Percentiles rank a stretch among this genome's conserved stretches.
These are phyloP conservation scores for Chymomyza costata DNA, from an alignment of 1,140 invertebrate genomes.

Conservation along the genomic window DNA sequence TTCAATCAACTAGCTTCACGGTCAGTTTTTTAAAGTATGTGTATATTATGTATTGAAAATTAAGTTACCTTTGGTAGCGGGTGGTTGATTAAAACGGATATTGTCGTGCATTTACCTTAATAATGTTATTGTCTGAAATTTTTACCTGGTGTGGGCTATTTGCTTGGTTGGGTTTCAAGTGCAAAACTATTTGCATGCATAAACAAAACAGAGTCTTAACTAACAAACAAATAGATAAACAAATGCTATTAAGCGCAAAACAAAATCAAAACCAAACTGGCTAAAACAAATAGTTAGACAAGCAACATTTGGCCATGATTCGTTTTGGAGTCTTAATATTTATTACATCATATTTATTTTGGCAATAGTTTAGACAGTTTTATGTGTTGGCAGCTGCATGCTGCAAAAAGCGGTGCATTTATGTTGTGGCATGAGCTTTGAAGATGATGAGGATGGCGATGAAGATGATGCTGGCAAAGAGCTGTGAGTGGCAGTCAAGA, in stretches of 20 bases:
- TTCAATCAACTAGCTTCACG: no score
- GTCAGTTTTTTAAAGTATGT: no score
- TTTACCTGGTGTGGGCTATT: no score
- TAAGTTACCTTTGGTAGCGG: slow-evolving; percentile 36
- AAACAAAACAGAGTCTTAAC: no score
- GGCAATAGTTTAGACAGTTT: slow-evolving; percentile 33
- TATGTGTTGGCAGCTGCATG: slow-evolving; percentile 27
- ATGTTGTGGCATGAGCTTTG: no score
- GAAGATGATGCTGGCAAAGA: slow-evolving; percentile 19
- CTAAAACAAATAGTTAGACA: no score
- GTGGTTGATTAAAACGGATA: slow-evolving; percentile 69
- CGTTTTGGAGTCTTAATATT: no score
- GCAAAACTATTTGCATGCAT: slow-evolving; percentile 41
- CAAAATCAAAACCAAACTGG: slow-evolving; percentile 24
- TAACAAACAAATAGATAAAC: slow-evolving; percentile 10
- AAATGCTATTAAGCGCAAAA: slow-evolving; percentile 12
- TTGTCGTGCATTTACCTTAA: slow-evolving; percentile 60
- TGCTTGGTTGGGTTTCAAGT: slow-evolving; percentile 35
- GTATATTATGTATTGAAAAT: slow-evolving; percentile 22
- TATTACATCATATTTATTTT: slow-evolving; percentile 41
- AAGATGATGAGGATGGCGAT: slow-evolving; percentile 20
- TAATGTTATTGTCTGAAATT: slow-evolving; percentile 32
- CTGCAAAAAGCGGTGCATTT: slow-evolving; percentile 36
- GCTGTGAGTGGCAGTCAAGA: slow-evolving; percentile 13
- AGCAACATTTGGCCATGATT: no score